Percentiles rank a stretch among this genome's conserved stretches.
These are phyloP conservation scores for Cavia aperea DNA, from an alignment of 2,113 vertebrate genomes.

Conservation along the genomic window DNA sequence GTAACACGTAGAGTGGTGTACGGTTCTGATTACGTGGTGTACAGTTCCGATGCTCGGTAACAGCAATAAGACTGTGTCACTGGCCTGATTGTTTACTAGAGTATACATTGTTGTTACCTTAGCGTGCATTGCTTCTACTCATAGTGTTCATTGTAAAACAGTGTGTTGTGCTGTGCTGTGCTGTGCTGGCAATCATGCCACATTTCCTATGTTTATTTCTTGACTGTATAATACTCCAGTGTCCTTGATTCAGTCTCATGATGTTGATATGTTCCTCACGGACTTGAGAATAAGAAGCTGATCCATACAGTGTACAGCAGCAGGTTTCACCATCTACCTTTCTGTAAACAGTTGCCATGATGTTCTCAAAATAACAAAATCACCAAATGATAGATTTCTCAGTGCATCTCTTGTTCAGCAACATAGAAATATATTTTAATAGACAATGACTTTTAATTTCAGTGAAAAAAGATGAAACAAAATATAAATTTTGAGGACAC, in stretches of 20 bases:
- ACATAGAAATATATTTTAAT: neutral
- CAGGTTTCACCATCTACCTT: too few relatives aligned
- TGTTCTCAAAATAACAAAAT: neutral
- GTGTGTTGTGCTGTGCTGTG: neutral
- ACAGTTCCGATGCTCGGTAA: neutral
- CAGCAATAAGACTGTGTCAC: neutral
- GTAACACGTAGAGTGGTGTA: neutral
- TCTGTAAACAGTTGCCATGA: neutral
- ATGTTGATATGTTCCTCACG: neutral
- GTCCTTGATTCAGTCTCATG: neutral
- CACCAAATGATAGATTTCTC: neutral
- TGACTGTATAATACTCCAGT: neutral
- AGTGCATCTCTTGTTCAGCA: neutral
- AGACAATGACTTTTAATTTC: slow-evolving; percentile 12
- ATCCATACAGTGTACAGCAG: neutral
- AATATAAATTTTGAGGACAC: neutral
- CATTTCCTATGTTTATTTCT: neutral
- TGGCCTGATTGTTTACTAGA: neutral
- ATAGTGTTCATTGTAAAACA: neutral
- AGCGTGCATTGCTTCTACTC: neutral
- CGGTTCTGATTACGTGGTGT: neutral
- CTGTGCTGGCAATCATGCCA: too few relatives aligned
- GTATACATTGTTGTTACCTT: neutral
- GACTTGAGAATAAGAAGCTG: neutral
- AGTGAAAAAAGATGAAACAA: neutral